Evolutionary conservation across 2,797 vertebrate species (phyloP), one percentile per base, ranked within the genome.

Genomic region (Pteropus rufus): DNA sequence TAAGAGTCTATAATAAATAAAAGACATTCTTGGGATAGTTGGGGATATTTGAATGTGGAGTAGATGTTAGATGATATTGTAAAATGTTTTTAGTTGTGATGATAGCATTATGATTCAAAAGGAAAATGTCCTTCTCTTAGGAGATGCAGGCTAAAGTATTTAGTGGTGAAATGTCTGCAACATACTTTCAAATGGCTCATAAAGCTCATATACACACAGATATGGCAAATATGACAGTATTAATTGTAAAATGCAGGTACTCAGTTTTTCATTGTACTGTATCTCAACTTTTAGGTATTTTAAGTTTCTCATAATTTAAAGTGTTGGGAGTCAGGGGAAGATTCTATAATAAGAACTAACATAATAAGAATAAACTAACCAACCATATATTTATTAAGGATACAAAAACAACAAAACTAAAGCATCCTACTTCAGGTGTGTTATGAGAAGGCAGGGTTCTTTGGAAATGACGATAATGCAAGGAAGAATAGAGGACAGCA

Each of bases 21-120:
- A 81, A 95, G 82, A 67, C 80, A 91, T 95, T 96, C 94, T 91
- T 79, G 81, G n/a, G 77, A 93, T 73, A 65, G 52, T 21, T 94
- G 69, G 77, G 56, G 31, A 67, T 82, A 31, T 89, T 31, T 95
- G 93, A 86, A 65, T 62, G 86, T 26, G 23, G 26, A 72, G 36
- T 72, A 31, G 44, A 79, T 39, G 46, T 70, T 41, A 89, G 31
- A 88, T 15, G 56, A 65, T 34, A 54, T 52, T 65, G 39, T 46
- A 62, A 41, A 64, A 41, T 83, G 89, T 77, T 84, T 65, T 84
- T 62, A 73, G 21, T 26, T 67, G 31, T 87, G 93, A 90, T 69
- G 29, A 73, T 3, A 10, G 60, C 10, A 23, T 34, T n/a, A 46
- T 2, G 23, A n/a, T 34, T 97, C 49, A 75, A 49, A 89, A 90